These are phyloP conservation scores for Eulemur rufifrons DNA, from an alignment of 2,113 vertebrate genomes.

Conservation along the genomic window DNA sequence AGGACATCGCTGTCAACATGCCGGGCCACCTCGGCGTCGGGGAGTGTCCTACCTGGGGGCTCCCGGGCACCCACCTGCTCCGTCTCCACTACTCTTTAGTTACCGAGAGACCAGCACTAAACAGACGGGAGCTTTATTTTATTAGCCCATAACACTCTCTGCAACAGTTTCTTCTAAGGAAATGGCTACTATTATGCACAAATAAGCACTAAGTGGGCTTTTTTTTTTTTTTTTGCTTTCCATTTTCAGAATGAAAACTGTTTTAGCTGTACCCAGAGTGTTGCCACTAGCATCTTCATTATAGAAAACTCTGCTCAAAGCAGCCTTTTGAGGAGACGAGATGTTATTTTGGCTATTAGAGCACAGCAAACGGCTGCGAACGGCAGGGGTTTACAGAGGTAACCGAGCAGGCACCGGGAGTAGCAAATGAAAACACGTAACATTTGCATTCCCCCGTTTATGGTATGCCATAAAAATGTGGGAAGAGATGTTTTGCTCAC, in stretches of 20 bases:
- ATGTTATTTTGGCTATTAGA: background rate
- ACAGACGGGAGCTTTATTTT: background rate
- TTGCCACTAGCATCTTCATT: background rate
- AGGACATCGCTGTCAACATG: accelerated
- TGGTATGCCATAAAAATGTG: accelerated
- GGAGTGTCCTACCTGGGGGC: accelerated
- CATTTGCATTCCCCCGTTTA: background rate
- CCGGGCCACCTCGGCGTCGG: accelerated
- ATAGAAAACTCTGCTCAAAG: background rate
- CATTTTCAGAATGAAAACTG: slow-evolving; percentile 41
- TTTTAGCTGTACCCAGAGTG: background rate
- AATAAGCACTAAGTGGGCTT: slow-evolving; percentile 47
- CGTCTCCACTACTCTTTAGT: background rate
- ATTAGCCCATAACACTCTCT: slow-evolving; percentile 30
- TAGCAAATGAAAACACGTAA: background rate
- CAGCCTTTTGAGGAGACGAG: background rate
- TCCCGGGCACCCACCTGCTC: accelerated
- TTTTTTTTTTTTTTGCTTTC: background rate
- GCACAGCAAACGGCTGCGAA: background rate
- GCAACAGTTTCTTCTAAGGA: slow-evolving; percentile 44
- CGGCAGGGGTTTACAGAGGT: background rate
- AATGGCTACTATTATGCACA: slow-evolving; percentile 52
- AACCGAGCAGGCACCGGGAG: background rate
- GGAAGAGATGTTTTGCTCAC: background rate
- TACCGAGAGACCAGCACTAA: background rate